phyloP scores from a whole-genome alignment of 2,113 vertebrate genomes.

The Grallaria varia region DNA sequence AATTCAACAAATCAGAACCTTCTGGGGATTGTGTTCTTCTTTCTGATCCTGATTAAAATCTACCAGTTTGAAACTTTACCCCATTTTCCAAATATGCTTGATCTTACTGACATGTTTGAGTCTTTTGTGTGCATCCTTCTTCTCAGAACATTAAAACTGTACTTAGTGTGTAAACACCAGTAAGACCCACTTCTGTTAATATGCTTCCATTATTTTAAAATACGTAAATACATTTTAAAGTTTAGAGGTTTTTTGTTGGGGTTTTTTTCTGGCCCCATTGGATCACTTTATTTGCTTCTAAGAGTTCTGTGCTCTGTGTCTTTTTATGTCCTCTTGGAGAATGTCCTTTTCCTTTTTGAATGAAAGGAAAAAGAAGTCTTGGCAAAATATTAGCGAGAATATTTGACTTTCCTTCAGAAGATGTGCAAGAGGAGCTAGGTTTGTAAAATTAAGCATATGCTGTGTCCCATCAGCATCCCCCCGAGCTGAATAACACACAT shows the following conservation, averaged over 20 bases:
- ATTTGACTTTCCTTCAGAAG: background rate
- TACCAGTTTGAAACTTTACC: background rate
- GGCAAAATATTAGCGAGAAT: background rate
- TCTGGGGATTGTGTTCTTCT: background rate
- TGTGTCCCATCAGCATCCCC: background rate
- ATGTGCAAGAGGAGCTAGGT: background rate
- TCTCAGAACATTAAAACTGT: background rate
- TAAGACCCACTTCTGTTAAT: background rate
- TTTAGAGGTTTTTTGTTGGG: background rate
- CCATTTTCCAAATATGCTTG: background rate
- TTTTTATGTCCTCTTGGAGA: background rate
- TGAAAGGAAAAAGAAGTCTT: background rate
- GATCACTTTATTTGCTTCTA: background rate
- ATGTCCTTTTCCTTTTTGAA: background rate
- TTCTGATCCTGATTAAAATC: background rate
- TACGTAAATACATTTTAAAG: background rate
- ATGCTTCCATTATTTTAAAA: background rate
- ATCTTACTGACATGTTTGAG: background rate
- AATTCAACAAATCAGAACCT: background rate
- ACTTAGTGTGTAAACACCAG: background rate
- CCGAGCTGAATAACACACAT: background rate
- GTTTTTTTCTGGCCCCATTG: background rate
- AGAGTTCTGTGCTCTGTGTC: background rate
- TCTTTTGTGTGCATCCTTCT: background rate
- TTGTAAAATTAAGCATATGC: background rate